These are phyloP conservation scores for Noctua pronuba DNA, from an alignment of 2,888 invertebrate species.

Conservation along the genomic window DNA sequence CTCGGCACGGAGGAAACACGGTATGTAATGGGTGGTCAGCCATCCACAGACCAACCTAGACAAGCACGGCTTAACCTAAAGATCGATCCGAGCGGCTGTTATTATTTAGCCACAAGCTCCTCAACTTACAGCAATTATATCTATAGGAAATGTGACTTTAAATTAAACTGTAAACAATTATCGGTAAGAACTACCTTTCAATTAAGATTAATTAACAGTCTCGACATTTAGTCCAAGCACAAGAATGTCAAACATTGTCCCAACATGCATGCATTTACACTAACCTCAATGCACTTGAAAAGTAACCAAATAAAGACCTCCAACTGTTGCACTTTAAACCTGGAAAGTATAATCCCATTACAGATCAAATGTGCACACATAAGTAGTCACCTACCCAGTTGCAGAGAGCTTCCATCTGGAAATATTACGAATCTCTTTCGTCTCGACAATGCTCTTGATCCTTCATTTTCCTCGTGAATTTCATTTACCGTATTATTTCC, in stretches of 20 bases:
- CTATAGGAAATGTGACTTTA: background rate
- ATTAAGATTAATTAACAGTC: slow-evolving; percentile 52
- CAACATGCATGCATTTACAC: background rate
- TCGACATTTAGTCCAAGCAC: slow-evolving; percentile 3
- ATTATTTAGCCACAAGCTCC: too few species aligned
- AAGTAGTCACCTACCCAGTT: slow-evolving; percentile 87
- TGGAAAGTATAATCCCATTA: slow-evolving; percentile 41
- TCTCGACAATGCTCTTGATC: slow-evolving; percentile 84
- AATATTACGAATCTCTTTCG: slow-evolving; percentile 91
- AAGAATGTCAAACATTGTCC: slow-evolving; percentile 13
- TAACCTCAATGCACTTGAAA: slow-evolving; percentile 15
- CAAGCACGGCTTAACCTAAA: too few species aligned
- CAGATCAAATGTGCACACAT: slow-evolving; percentile 61
- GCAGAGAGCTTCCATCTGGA: slow-evolving; percentile 91
- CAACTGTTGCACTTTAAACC: slow-evolving; percentile 9
- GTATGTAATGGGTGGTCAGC: too few species aligned
- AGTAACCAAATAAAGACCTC: background rate
- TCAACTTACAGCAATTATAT: background rate
- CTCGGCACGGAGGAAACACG: too few species aligned
- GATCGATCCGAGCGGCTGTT: too few species aligned
- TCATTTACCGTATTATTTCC: slow-evolving; percentile 71
- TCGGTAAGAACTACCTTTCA: slow-evolving; percentile 16
- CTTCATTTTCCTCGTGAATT: slow-evolving; percentile 71
- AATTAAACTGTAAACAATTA: slow-evolving; percentile 21
- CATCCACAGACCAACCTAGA: too few species aligned